Conservation (phyloP, 2,113 vertebrate species). For the Oncorhynchus keta region DNA sequence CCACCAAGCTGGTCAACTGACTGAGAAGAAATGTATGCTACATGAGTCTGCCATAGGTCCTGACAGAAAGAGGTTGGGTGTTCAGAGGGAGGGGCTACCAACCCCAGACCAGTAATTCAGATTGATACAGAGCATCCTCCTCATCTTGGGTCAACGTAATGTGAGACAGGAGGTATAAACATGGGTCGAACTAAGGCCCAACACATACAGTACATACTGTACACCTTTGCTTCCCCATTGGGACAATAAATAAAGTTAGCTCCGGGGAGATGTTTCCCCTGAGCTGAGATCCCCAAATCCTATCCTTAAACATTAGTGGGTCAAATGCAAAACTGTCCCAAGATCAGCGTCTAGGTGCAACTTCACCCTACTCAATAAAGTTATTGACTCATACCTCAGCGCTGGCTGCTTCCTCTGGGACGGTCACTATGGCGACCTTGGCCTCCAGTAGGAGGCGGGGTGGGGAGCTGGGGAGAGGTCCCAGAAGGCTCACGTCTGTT, state of each 20-base stretch:
- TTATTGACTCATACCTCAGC: constrained; percentile 80
- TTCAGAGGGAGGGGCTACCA: constrained; percentile 4
- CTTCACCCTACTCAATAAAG: constrained; percentile 12
- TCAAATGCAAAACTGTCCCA: too few species aligned
- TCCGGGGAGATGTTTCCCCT: constrained; percentile 64
- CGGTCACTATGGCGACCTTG: constrained; percentile 67
- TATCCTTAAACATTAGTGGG: constrained; percentile 54
- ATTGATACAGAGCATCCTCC: not conserved
- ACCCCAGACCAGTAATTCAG: not conserved
- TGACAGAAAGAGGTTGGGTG: constrained; percentile 5
- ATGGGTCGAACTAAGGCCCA: not conserved
- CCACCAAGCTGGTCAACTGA: not conserved
- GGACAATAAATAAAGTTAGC: too few species aligned
- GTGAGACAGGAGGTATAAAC: not conserved
- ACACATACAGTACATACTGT: not conserved
- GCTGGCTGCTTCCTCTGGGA: constrained; percentile 90
- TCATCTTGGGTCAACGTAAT: not conserved
- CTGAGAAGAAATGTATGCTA: not conserved
- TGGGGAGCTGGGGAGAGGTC: constrained; percentile 66
- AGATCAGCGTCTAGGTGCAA: constrained; percentile 22
- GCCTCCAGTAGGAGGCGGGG: constrained; percentile 79
- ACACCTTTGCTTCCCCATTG: too few species aligned
- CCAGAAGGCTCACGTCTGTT: constrained; percentile 76
- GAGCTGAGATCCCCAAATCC: not conserved
- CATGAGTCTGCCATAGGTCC: not conserved